Conservation (phyloP, 2,888 invertebrate species). For the Andrena minutula region DNA sequence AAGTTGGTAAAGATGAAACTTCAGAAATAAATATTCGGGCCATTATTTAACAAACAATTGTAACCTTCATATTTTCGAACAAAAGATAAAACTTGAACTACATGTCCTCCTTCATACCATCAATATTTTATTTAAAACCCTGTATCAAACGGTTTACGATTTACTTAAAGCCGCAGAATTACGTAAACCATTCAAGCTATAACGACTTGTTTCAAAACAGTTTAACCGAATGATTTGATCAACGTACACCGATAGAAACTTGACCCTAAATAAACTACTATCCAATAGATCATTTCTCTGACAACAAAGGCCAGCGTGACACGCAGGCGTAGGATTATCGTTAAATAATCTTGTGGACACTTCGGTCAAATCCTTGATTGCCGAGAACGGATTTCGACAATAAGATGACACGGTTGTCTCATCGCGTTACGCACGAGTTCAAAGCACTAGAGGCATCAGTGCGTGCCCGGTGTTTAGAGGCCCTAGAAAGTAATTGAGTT, state of each 20-base stretch:
- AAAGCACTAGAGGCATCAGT: slow-evolving; percentile 71
- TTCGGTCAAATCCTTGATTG: slow-evolving; percentile 20
- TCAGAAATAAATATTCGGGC: too few species aligned
- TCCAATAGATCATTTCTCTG: background rate
- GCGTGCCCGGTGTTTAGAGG: slow-evolving; percentile 76
- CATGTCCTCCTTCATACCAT: too few species aligned
- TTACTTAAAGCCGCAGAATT: too few species aligned
- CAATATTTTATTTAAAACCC: too few species aligned
- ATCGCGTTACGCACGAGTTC: slow-evolving; percentile 51
- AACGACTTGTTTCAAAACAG: background rate
- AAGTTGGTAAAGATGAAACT: too few species aligned
- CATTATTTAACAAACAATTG: too few species aligned
- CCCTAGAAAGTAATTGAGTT: slow-evolving; percentile 84
- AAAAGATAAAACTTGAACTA: too few species aligned
- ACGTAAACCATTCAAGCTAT: too few species aligned
- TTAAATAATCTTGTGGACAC: slow-evolving; percentile 27
- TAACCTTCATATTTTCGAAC: too few species aligned
- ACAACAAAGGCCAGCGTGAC: background rate
- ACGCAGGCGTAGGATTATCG: background rate
- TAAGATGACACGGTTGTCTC: slow-evolving; percentile 60
- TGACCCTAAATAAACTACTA: background rate
- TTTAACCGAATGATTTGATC: background rate
- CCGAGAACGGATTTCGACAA: slow-evolving; percentile 40
- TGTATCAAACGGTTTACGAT: too few species aligned
- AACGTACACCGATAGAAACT: background rate